phyloP scores from a whole-genome alignment of 2,797 vertebrate species.

The Poecilia velifera region DNA sequence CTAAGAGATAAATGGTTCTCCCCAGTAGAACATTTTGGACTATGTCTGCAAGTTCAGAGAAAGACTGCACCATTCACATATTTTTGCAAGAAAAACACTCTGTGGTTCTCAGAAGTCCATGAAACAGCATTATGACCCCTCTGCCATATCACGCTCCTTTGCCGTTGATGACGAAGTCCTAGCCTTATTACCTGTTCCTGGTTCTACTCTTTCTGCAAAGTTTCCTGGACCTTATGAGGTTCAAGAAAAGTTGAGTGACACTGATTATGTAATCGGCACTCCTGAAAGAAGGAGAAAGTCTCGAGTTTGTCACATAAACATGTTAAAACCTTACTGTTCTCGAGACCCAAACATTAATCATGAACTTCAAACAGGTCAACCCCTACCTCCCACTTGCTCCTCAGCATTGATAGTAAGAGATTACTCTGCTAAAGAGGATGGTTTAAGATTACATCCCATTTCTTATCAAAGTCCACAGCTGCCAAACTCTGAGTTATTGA shows the following conservation, averaged over 20 bases:
- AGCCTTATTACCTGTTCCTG: neutral
- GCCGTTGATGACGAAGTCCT: neutral
- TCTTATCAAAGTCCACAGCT: neutral
- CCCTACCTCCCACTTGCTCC: neutral
- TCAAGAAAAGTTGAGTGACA: neutral
- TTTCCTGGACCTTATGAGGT: neutral
- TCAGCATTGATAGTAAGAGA: neutral
- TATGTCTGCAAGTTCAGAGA: conserved; percentile 4
- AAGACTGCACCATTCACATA: neutral
- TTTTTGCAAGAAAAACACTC: too few species aligned
- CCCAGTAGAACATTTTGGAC: neutral
- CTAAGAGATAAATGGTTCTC: neutral
- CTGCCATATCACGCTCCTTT: neutral
- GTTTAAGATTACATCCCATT: neutral
- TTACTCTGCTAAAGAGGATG: neutral
- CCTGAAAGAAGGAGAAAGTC: neutral
- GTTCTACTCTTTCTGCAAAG: neutral
- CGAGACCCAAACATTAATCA: neutral
- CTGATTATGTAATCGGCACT: neutral
- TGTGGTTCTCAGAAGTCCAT: too few species aligned
- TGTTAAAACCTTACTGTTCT: neutral
- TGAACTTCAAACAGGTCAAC: neutral
- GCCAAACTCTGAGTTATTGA: neutral
- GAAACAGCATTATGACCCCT: neutral
- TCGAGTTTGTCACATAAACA: neutral